Base-by-base conservation (phyloP, 2,797 vertebrate species). In the Hemitrygon akajei region DNA sequence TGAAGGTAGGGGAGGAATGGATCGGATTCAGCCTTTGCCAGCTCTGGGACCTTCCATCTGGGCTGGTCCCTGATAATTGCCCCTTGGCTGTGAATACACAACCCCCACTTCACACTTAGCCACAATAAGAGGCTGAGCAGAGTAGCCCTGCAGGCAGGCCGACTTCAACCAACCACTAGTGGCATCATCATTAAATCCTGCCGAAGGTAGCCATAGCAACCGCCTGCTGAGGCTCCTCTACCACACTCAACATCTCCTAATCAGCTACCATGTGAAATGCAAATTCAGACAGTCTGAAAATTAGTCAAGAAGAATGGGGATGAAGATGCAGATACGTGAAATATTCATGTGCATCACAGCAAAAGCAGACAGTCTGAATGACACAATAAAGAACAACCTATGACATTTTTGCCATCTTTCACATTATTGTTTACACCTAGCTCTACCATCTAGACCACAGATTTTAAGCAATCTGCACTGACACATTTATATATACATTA, bases 371-470 rank as follows among this genome's bases (percentile, higher is more conserved):
- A 96, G 97, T 95, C 95, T 98, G 99, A 99, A 97, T 98, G 99
- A 98, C 98, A 99, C 98, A 98, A 99, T 98, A 99, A 99, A 99
- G 98, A 97, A 96, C 97, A 97, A 97, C 97, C 97, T 97, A 97
- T 99, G 98, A 99, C 98, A 99, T 96, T 97, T 97, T 96, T 96
- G 97, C 97, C 96, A 98, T 98, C 97, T 96, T 97, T 95, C 97
- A 97, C 98, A 98, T 97, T 97, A 97, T 97, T 98, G 98, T 98
- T 98, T 98, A 98, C 98, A 98, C 98, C 97, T 97, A 96, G 97
- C 98, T 97, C 97, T 97, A 97, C 97, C 71, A 97, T 97, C 97
- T 95, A 97, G 97, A 97, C 97, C 94, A 93, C 87, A 34, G 95
- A 95, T 95, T 95, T 95, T 94, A 96, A 96, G 95, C 93, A 95